Evolutionary conservation across 2,113 vertebrate species (phyloP).

Genomic region (Nothobranchius kuhntae): DNA sequence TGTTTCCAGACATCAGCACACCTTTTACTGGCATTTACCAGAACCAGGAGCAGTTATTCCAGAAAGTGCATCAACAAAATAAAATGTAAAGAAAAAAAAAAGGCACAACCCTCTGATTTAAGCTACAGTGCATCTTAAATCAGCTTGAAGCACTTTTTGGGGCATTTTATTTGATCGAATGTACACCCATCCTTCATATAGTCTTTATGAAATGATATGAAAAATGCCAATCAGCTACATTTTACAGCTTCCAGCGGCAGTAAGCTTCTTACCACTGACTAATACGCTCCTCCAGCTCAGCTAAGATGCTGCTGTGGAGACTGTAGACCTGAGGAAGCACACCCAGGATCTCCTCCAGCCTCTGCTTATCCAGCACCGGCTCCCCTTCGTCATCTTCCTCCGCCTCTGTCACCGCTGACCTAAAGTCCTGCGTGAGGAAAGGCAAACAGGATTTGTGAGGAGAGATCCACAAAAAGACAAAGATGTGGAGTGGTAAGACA

Average conservation of each 20-base stretch:
- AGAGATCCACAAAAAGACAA: constrained; percentile 7
- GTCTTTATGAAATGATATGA: neutral
- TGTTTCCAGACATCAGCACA: neutral
- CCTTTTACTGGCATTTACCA: neutral
- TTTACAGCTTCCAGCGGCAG: neutral
- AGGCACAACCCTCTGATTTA: neutral
- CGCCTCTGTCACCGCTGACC: constrained; percentile 76
- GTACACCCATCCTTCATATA: neutral
- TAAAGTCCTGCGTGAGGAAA: constrained; percentile 83
- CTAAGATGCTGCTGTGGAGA: constrained; percentile 87
- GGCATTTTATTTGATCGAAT: neutral
- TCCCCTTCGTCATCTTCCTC: constrained; percentile 77
- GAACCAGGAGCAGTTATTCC: neutral
- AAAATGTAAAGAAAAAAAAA: neutral
- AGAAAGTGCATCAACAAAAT: neutral
- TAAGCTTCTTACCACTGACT: constrained; percentile 82
- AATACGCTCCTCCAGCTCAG: constrained; percentile 86
- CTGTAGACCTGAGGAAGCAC: constrained; percentile 84
- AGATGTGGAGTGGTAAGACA: neutral
- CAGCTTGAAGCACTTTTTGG: neutral
- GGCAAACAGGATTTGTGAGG: constrained; percentile 10
- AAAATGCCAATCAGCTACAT: neutral
- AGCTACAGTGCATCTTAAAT: neutral
- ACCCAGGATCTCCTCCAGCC: constrained; percentile 82
- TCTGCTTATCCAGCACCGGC: constrained; percentile 78